Evolutionary conservation across 2,888 invertebrate genomes (phyloP), one percentile per base, ranked within the genome.

Genomic region (Linnaemya tessellans): DNA sequence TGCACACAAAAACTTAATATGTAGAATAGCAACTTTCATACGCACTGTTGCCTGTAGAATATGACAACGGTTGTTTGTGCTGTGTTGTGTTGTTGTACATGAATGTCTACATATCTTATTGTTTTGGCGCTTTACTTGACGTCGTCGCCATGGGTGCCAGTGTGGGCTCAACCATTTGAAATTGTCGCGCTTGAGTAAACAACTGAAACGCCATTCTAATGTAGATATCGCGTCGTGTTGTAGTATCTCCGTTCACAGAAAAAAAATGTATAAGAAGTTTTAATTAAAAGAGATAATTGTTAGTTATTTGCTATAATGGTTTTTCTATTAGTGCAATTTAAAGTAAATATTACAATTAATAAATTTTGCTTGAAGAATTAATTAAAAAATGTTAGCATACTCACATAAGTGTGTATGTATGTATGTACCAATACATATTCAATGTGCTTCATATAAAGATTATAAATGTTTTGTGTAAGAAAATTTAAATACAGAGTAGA

Each of bases 111-210:
- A 38, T 70, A 62, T 56, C 67, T 70, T 84, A 78, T 86, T 84
- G 86, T 86, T 84, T 82, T 80, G 82, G 85, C 79, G 82, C 82
- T 85, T 79, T 46, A 65, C 84, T 81, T 67, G 83, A 87, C 58
- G 79, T 84, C 84, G 87, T 86, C 83, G 83, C 86, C 87, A 85
- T 86, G 88, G 88, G 84, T 88, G 88, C 87, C 87, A 87, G 87
- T 87, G 89, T 88, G 89, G 89, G 88, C 89, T 89, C 89, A 89
- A 89, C 89, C 90, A 91, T 90, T 89, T 89, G 89, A 86, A 90
- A 89, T 87, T 88, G 91, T 90, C 88, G 89, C 90, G 91, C 91
- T 90, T 91, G 90, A 91, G 90, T 91, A 89, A 91, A 90, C 91
- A 91, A 46, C 75, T 75, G 49, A 88, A 89, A 88, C 89, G 88